Conservation (phyloP, 2,888 invertebrate species). For the Petrophora chlorosata region DNA sequence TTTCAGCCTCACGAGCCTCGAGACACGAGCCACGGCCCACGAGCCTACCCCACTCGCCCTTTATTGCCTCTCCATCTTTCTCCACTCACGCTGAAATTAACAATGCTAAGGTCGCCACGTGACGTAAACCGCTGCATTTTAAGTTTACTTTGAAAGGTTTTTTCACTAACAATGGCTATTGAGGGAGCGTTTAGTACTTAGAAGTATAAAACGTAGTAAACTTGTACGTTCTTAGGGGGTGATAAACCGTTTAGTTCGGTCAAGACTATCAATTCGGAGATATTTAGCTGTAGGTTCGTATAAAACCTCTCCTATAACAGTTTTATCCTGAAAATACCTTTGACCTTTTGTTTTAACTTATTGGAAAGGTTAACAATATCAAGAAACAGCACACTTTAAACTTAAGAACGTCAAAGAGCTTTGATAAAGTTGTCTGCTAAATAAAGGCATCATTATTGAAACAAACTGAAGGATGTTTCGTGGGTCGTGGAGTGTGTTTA, state of each 20-base stretch:
- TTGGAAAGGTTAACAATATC: neutral
- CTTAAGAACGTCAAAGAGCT: slow-evolving; percentile 11
- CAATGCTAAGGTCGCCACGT: slow-evolving; percentile 66
- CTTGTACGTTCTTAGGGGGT: too few species aligned
- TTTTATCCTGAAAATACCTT: neutral
- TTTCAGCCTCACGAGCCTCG: slow-evolving; percentile 25
- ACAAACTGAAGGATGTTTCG: slow-evolving; percentile 13
- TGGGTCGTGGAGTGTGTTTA: slow-evolving; percentile 2
- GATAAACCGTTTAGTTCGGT: too few species aligned
- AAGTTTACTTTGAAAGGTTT: too few species aligned
- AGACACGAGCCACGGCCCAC: slow-evolving; percentile 20
- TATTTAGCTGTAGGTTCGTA: too few species aligned
- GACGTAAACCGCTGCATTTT: slow-evolving; percentile 38
- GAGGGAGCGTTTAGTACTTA: neutral
- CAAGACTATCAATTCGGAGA: too few species aligned
- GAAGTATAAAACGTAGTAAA: too few species aligned
- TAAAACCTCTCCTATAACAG: too few species aligned
- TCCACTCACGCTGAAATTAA: slow-evolving; percentile 52
- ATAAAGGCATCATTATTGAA: slow-evolving; percentile 25
- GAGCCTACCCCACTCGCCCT: slow-evolving; percentile 60
- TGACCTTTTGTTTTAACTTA: neutral
- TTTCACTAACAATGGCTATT: too few species aligned
- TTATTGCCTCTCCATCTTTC: slow-evolving; percentile 66
- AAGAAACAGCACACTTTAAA: neutral
- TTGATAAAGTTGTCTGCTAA: slow-evolving; percentile 23